Conservation (phyloP, 2,888 invertebrate species). For the Proisotoma minuta region DNA sequence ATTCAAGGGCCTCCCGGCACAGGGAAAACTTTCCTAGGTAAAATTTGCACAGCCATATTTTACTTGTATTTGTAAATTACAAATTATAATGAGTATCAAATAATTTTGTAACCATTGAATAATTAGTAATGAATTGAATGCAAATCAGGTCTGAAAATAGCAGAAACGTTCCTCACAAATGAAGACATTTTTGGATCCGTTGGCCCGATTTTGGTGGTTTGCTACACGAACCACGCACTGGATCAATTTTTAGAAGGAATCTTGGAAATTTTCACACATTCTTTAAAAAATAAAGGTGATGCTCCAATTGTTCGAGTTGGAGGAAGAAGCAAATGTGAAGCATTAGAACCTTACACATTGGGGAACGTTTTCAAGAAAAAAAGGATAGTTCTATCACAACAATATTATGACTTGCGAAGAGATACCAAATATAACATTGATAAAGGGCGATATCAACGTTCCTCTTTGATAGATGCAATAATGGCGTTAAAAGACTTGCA, state of each 20-base stretch:
- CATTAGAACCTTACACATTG: constrained; percentile 16
- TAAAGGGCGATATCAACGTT: constrained; percentile 19
- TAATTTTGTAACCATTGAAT: too few relatives aligned
- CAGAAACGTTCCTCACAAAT: constrained; percentile 63
- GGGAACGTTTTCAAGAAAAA: constrained; percentile 16
- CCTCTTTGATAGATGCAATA: constrained; percentile 25
- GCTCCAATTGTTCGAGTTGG: constrained; percentile 32
- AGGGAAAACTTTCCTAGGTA: constrained; percentile 53
- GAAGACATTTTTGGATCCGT: constrained; percentile 50
- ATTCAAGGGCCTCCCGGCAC: constrained; percentile 66
- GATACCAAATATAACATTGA: constrained; percentile 15
- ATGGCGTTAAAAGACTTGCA: constrained; percentile 22
- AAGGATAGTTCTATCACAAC: constrained; percentile 5
- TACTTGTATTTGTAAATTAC: not conserved
- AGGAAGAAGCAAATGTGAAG: constrained; percentile 27
- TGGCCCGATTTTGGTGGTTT: constrained; percentile 69
- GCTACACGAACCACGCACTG: constrained; percentile 80
- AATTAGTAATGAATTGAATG: too few relatives aligned
- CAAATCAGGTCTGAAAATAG: constrained; percentile 70
- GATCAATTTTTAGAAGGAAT: constrained; percentile 78
- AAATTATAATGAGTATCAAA: too few relatives aligned
- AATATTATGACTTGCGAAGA: constrained; percentile 7
- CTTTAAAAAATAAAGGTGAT: not conserved
- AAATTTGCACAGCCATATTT: not conserved
- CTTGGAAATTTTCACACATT: constrained; percentile 46